A percentile compares a stretch with the other conserved stretches of the same genome.
Conservation (phyloP, 2,888 invertebrate genomes). For the Sphaeridia pumilis region DNA sequence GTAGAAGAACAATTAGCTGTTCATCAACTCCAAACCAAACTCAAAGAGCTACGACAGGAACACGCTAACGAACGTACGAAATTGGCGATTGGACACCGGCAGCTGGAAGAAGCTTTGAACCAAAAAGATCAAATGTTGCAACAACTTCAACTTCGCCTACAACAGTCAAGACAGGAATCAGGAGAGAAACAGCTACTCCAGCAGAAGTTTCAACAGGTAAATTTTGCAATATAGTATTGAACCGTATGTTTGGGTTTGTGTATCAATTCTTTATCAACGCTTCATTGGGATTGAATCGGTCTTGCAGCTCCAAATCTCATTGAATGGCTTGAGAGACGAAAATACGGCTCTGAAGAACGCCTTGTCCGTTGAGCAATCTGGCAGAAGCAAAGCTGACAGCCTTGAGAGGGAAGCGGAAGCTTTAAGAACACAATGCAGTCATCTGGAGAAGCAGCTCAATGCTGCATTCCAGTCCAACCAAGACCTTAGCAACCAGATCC, state of each 20-base stretch:
- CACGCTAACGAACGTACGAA: conserved; percentile 56
- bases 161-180: conserved; percentile 48
- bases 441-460: conserved; percentile 40
- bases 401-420: conserved; percentile 31
- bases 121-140: conserved; percentile 51
- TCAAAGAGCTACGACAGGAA: conserved; percentile 63
- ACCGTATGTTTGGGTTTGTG: not conserved
- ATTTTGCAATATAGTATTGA: not conserved
- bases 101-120: conserved; percentile 48
- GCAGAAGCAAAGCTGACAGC: conserved; percentile 24
- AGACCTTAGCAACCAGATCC: conserved; percentile 26
- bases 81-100: conserved; percentile 45
- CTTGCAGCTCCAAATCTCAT: conserved; percentile 15
- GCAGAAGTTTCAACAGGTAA: conserved; percentile 49
- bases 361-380: conserved; percentile 20
- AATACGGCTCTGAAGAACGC: conserved; percentile 21
- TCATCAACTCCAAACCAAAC: conserved; percentile 59
- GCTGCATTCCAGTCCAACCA: conserved; percentile 36
- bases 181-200: conserved; percentile 52
- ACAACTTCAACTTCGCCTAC: conserved; percentile 49
- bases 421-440: conserved; percentile 34
- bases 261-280: not conserved
- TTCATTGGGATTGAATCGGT: not conserved
- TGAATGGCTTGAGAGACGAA: conserved; percentile 22
- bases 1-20: conserved; percentile 63